These are phyloP conservation scores for Colletes collaris DNA, from an alignment of 2,888 invertebrate genomes.

Conservation along the genomic window DNA sequence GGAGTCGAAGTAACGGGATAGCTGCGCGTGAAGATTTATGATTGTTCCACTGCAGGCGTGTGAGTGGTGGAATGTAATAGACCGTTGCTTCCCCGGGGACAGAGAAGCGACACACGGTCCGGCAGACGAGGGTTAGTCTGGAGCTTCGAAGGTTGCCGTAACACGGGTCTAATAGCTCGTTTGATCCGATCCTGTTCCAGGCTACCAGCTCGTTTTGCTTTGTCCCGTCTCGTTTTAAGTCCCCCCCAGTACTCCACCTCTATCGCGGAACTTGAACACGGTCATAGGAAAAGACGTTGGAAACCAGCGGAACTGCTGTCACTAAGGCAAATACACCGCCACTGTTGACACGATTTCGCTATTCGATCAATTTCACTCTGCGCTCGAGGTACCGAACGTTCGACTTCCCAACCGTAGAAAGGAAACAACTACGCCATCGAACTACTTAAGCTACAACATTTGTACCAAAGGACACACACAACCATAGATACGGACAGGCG, in stretches of 20 bases:
- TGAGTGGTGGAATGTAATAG: slow-evolving; percentile 69
- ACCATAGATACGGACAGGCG: no score
- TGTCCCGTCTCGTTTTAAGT: slow-evolving; percentile 49
- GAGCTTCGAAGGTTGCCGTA: slow-evolving; percentile 68
- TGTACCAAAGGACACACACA: no score
- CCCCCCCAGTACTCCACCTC: not conserved
- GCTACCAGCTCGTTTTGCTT: slow-evolving; percentile 46
- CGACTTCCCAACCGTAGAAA: no score
- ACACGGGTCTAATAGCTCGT: slow-evolving; percentile 78
- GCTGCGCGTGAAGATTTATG: slow-evolving; percentile 70
- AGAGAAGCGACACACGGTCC: slow-evolving; percentile 65
- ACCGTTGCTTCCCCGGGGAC: slow-evolving; percentile 69
- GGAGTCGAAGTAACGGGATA: slow-evolving; percentile 67
- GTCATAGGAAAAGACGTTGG: slow-evolving; percentile 58
- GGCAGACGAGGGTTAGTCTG: slow-evolving; percentile 62
- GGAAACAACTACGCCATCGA: no score
- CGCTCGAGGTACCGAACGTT: not conserved
- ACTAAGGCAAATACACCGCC: slow-evolving; percentile 38
- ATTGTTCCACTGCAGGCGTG: slow-evolving; percentile 65
- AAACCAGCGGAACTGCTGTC: slow-evolving; percentile 30
- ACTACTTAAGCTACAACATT: no score
- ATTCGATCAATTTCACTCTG: slow-evolving; percentile 13
- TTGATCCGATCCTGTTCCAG: slow-evolving; percentile 72
- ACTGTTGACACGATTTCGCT: slow-evolving; percentile 36
- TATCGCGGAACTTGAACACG: slow-evolving; percentile 21